A percentile compares a stretch with the other conserved stretches of the same genome.
Conservation (phyloP, 2,113 vertebrate genomes). For the Excalfactoria chinensis region DNA sequence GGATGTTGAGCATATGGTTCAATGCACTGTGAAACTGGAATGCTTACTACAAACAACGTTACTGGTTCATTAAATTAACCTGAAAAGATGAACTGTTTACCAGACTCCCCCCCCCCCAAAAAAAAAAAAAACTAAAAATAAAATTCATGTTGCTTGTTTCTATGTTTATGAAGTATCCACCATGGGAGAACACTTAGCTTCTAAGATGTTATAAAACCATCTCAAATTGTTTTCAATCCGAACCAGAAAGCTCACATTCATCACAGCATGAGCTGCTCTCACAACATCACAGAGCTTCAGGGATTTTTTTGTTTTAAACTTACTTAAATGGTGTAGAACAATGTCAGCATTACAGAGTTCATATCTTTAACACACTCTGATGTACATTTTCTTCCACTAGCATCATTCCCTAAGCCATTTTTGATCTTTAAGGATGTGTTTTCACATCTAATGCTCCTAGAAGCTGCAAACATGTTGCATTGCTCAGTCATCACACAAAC, state of each 20-base stretch:
- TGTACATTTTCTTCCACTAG: background rate
- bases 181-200: accelerated
- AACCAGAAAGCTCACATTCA: background rate
- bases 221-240: too few relatives aligned
- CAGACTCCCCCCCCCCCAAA: too few relatives aligned
- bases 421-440: background rate
- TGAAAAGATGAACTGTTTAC: background rate
- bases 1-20: background rate
- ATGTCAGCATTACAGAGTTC: background rate
- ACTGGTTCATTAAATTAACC: background rate
- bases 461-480: background rate
- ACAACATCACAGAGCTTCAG: background rate
- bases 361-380: background rate
- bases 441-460: background rate
- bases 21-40: background rate
- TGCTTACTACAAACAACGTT: background rate
- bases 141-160: background rate
- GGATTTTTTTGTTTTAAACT: background rate
- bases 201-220: background rate
- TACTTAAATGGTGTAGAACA: background rate
- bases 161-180: background rate
- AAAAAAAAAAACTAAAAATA: too few relatives aligned
- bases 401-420: background rate
- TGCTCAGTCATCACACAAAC: background rate
- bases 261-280: background rate